phyloP scores from a whole-genome alignment of 2,113 vertebrate genomes.

The Otolemur garnettii region DNA sequence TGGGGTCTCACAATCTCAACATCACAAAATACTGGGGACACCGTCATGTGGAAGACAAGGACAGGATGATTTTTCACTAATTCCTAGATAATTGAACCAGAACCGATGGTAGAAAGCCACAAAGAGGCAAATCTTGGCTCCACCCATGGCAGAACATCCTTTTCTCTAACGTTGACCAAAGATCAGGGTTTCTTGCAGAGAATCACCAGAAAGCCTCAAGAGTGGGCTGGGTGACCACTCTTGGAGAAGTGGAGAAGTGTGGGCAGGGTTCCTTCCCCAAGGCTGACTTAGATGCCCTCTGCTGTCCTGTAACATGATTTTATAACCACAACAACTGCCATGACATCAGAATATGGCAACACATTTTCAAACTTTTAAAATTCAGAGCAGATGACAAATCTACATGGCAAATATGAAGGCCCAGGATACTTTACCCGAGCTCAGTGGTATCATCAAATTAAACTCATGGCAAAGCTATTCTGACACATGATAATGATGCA shows the following conservation, averaged over 20 bases:
- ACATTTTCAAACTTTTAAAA: neutral
- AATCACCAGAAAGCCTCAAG: neutral
- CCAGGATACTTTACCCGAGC: neutral
- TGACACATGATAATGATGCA: constrained; percentile 48
- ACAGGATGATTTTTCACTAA: neutral
- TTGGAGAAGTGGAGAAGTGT: neutral
- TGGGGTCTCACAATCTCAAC: neutral
- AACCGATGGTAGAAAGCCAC: neutral
- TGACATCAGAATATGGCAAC: neutral
- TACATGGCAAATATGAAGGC: neutral
- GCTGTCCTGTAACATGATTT: neutral
- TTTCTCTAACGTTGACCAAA: neutral
- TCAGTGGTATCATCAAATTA: neutral
- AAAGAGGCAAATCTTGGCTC: neutral
- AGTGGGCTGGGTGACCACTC: neutral
- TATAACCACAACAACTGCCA: neutral
- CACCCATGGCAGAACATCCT: neutral
- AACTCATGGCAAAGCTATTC: constrained; percentile 21
- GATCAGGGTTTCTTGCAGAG: neutral
- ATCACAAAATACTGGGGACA: neutral
- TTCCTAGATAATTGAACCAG: neutral
- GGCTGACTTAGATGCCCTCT: neutral
- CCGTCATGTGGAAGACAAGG: neutral
- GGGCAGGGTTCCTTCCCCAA: neutral
- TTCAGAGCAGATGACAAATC: neutral